These are phyloP conservation scores for Cerceris rybyensis DNA, from an alignment of 2,888 invertebrate species.

Conservation along the genomic window DNA sequence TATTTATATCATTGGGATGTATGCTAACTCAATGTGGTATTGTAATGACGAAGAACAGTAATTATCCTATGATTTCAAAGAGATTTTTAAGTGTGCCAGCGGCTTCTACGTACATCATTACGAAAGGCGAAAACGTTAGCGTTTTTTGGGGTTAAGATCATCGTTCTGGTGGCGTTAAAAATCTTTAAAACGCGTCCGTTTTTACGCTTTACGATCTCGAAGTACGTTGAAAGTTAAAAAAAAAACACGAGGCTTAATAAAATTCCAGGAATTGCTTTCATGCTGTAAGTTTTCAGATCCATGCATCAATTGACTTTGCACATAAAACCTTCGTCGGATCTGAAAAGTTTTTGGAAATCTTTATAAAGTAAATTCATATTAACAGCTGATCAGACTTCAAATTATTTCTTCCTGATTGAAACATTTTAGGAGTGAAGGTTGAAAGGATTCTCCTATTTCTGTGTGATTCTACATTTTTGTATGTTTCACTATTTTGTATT, in stretches of 20 bases:
- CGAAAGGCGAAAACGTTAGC: neutral
- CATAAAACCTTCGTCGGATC: constrained; percentile 17
- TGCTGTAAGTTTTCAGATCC: constrained; percentile 59
- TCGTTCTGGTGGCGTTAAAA: constrained; percentile 22
- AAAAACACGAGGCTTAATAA: constrained; percentile 62
- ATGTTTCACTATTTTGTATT: too few species aligned
- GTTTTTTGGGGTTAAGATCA: constrained; percentile 23
- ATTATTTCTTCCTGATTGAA: constrained; percentile 1
- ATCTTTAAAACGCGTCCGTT: constrained; percentile 27
- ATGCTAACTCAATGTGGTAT: too few species aligned
- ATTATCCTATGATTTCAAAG: neutral
- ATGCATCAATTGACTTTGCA: constrained; percentile 45
- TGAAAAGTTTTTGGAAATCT: constrained; percentile 21
- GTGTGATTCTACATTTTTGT: too few species aligned
- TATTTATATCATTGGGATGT: too few species aligned
- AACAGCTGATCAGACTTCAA: constrained; percentile 2
- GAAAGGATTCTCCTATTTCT: too few species aligned
- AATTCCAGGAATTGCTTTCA: constrained; percentile 68
- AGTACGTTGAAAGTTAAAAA: constrained; percentile 28
- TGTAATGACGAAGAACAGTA: neutral
- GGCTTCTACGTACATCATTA: neutral
- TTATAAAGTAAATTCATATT: constrained; percentile 16
- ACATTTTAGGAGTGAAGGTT: too few species aligned
- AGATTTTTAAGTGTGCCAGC: too few species aligned
- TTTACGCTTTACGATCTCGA: constrained; percentile 30